A percentile compares a stretch with the other conserved stretches of the same genome.
These are phyloP conservation scores for Acleris cristana DNA, from an alignment of 2,888 invertebrate species.

Conservation along the genomic window DNA sequence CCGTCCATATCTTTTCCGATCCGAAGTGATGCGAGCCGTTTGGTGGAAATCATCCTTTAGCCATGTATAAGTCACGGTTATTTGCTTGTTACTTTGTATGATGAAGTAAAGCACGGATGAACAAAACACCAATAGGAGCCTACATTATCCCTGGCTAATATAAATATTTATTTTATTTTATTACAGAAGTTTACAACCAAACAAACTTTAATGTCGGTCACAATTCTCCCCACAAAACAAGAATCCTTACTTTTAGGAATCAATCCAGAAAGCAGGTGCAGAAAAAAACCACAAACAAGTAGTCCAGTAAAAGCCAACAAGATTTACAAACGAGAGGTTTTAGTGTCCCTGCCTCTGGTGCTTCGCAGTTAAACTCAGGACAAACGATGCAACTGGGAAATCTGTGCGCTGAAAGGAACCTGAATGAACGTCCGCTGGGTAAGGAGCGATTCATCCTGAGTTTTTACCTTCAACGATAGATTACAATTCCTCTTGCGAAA, in stretches of 20 bases:
- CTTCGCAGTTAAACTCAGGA: slow-evolving; percentile 60
- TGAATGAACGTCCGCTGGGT: slow-evolving; percentile 31
- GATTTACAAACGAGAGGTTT: slow-evolving; percentile 54
- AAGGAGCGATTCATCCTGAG: slow-evolving; percentile 30
- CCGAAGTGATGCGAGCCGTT: too few relatives aligned
- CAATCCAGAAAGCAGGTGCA: slow-evolving; percentile 4
- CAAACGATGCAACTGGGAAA: slow-evolving; percentile 68
- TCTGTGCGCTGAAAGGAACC: slow-evolving; percentile 52
- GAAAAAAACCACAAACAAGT: slow-evolving; percentile 7
- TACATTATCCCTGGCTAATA: too few relatives aligned
- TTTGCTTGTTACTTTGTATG: too few relatives aligned
- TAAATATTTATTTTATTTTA: too few relatives aligned
- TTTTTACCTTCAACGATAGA: slow-evolving; percentile 28
- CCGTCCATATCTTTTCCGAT: too few relatives aligned
- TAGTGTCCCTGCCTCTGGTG: slow-evolving; percentile 52
- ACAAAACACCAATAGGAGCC: too few relatives aligned
- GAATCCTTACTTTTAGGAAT: neutral
- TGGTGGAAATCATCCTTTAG: too few relatives aligned
- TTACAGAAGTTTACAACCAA: too few relatives aligned
- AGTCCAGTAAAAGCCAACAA: slow-evolving; percentile 35
- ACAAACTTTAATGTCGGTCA: too few relatives aligned
- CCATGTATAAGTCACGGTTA: too few relatives aligned
- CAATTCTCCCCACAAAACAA: too few relatives aligned
- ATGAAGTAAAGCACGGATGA: too few relatives aligned
- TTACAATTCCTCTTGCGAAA: slow-evolving; percentile 17